These are phyloP conservation scores for Muricea muricata DNA, from an alignment of 92 coral and sea anemone genomes.

Conservation along the genomic window DNA sequence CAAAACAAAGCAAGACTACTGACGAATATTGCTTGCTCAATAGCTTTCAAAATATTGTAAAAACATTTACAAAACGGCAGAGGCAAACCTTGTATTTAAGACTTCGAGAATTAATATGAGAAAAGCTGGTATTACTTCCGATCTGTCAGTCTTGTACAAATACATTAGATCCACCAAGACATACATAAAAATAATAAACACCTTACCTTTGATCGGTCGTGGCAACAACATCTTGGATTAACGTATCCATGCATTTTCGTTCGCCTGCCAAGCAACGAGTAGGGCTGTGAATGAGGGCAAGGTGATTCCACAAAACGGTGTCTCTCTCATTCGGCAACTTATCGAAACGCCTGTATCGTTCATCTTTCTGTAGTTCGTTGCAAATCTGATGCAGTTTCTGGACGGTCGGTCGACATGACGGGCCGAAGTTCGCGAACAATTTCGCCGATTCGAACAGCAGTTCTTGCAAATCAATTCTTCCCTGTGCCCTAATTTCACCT, in stretches of 20 bases:
- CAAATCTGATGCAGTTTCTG: conserved; percentile 84
- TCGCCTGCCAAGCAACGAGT: conserved; percentile 94
- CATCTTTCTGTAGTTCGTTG: conserved; percentile 82
- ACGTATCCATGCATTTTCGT: conserved; percentile 90
- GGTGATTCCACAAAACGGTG: conserved; percentile 85
- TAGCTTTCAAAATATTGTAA: not conserved
- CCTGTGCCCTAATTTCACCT: conserved; percentile 87
- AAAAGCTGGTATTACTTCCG: too few species aligned
- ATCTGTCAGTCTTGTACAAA: not conserved
- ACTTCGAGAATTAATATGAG: too few species aligned
- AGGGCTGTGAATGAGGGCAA: conserved; percentile 93
- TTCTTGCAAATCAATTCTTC: conserved; percentile 93
- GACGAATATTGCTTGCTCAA: not conserved
- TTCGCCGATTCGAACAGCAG: conserved; percentile 95
- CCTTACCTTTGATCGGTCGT: conserved; percentile 95
- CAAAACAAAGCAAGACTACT: not conserved
- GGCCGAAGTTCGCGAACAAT: conserved; percentile 84
- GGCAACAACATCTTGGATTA: conserved; percentile 97
- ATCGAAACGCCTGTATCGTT: conserved; percentile 87
- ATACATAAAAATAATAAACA: not conserved
- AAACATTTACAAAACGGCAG: too few species aligned
- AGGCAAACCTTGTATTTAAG: too few species aligned
- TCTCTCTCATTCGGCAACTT: conserved; percentile 85
- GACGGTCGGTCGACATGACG: conserved; percentile 81
- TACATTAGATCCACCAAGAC: not conserved